These are phyloP conservation scores for Callipepla californica DNA, from an alignment of 2,113 vertebrate species.

Conservation along the genomic window DNA sequence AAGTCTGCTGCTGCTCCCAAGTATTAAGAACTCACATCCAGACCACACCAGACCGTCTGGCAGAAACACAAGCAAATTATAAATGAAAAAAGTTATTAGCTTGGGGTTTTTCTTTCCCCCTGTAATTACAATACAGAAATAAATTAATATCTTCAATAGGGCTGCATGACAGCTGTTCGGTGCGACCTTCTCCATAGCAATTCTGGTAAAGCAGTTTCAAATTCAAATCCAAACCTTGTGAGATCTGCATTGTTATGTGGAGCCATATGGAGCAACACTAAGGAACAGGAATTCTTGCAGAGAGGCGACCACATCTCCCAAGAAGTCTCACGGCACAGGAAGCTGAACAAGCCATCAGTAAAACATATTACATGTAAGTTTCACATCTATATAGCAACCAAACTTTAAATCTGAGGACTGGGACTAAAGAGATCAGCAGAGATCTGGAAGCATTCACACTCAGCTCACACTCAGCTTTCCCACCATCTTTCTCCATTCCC, in stretches of 20 bases:
- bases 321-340: not conserved
- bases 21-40: not conserved
- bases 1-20: not conserved
- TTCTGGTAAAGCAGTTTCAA: not conserved
- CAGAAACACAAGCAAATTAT: not conserved
- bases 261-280: not conserved
- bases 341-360: not conserved
- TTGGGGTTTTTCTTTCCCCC: not conserved
- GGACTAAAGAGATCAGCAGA: not conserved
- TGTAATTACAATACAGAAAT: not conserved
- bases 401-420: not conserved
- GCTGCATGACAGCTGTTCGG: not conserved
- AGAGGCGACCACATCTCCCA: not conserved
- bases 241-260: not conserved
- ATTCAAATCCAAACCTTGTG: not conserved
- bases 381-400: not conserved
- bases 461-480: not conserved
- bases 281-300: not conserved
- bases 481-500: not conserved
- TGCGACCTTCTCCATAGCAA: not conserved
- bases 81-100: not conserved
- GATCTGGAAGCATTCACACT: not conserved
- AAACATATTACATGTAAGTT: fast-evolving
- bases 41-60: not conserved
- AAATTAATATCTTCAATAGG: not conserved